phyloP scores from a whole-genome alignment of 1,140 invertebrate genomes.

The Homalodisca vitripennis region DNA sequence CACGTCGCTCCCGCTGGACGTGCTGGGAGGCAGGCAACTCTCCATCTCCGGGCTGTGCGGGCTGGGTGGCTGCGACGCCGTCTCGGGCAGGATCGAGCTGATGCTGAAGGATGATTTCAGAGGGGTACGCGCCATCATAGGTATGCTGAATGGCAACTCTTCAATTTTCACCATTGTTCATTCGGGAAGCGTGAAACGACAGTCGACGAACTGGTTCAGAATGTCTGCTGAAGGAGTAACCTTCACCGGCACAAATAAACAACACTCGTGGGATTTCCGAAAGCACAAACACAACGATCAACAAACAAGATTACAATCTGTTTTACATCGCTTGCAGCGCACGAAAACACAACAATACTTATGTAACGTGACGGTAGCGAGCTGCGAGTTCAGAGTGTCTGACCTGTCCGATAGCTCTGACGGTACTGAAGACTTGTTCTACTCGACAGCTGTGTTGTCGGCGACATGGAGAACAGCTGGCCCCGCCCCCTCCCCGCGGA shows the following conservation, averaged over 20 bases:
- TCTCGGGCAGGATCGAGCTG: slow-evolving; percentile 67
- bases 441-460: slow-evolving; percentile 2
- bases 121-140: slow-evolving; percentile 56
- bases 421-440: slow-evolving; percentile 2
- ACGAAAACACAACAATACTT: slow-evolving; percentile 16
- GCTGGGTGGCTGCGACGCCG: slow-evolving; percentile 51
- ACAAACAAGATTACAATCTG: not conserved
- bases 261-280: not conserved
- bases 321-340: not conserved
- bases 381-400: not conserved
- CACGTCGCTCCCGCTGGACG: slow-evolving; percentile 33
- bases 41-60: slow-evolving; percentile 45
- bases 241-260: slow-evolving; percentile 18
- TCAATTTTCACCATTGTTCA: slow-evolving; percentile 57
- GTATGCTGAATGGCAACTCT: slow-evolving; percentile 47
- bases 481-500: not conserved
- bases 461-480: not conserved
- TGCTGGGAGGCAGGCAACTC: slow-evolving; percentile 20
- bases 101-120: slow-evolving; percentile 72
- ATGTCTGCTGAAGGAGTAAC: not conserved
- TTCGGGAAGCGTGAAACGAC: slow-evolving; percentile 18
- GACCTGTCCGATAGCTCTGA: not conserved
- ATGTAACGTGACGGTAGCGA: not conserved
- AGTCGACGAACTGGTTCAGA: not conserved
- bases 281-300: slow-evolving; percentile 14